phyloP scores from a whole-genome alignment of 1,140 invertebrate genomes.

The Anastrepha obliqua region DNA sequence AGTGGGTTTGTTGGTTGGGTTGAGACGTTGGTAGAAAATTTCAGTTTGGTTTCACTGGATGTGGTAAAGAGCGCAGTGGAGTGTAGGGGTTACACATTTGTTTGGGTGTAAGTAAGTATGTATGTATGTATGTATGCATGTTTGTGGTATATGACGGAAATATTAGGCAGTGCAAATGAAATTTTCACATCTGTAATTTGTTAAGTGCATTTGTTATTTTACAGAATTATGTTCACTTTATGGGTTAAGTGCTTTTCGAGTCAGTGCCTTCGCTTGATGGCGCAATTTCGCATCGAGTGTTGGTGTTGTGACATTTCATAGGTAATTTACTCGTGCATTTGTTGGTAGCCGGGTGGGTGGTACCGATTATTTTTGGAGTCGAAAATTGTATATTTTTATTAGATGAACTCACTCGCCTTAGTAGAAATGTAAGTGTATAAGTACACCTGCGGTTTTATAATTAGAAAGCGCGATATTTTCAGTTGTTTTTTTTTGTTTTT shows the following conservation, averaged over 20 bases:
- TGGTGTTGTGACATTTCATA: constrained; percentile 41
- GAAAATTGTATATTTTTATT: neutral
- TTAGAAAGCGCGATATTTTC: too few species aligned
- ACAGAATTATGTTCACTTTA: constrained; percentile 73
- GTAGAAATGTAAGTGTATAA: too few species aligned
- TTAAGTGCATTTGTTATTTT: constrained; percentile 74
- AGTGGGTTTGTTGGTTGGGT: neutral
- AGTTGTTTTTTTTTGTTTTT: too few species aligned
- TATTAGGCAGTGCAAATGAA: constrained; percentile 64
- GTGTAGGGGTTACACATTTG: neutral
- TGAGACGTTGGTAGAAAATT: constrained; percentile 6
- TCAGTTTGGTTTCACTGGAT: neutral
- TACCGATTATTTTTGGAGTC: constrained; percentile 28
- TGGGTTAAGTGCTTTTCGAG: constrained; percentile 74
- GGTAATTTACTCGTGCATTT: neutral
- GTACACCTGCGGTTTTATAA: too few species aligned
- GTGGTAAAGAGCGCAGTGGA: too few species aligned
- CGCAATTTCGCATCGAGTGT: neutral
- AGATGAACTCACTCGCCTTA: too few species aligned
- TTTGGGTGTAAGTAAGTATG: neutral
- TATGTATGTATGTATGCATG: neutral
- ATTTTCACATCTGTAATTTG: constrained; percentile 75
- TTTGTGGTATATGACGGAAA: neutral
- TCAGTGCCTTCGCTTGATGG: constrained; percentile 52
- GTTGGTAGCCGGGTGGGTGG: neutral